Percentiles rank a stretch among this genome's conserved stretches.
phyloP scores from a whole-genome alignment of 2,113 vertebrate species.

The mouse (Mus musculus) region GRCm39 chr1:76908501-76909000 shows the following conservation, averaged over 20 bases:
- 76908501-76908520: constrained; percentile 17
- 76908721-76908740: neutral
- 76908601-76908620: neutral
- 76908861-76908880: neutral
- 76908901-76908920: neutral
- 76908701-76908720: neutral
- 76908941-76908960: neutral
- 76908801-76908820: neutral
- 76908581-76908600: neutral
- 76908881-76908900: neutral
- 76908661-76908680: neutral
- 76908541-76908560: neutral
- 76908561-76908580: neutral
- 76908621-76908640: neutral
- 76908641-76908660: neutral
- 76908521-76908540: neutral
- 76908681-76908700: neutral
- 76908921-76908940: neutral
- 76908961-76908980: neutral
- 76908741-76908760: neutral
- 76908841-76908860: neutral
- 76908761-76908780: neutral
- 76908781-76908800: neutral
- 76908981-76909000: constrained; percentile 74
- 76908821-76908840: neutral